Evolutionary conservation across 2,113 vertebrate species (phyloP), one percentile per base, ranked within the genome.

Genomic region (Archilochus colubris): DNA sequence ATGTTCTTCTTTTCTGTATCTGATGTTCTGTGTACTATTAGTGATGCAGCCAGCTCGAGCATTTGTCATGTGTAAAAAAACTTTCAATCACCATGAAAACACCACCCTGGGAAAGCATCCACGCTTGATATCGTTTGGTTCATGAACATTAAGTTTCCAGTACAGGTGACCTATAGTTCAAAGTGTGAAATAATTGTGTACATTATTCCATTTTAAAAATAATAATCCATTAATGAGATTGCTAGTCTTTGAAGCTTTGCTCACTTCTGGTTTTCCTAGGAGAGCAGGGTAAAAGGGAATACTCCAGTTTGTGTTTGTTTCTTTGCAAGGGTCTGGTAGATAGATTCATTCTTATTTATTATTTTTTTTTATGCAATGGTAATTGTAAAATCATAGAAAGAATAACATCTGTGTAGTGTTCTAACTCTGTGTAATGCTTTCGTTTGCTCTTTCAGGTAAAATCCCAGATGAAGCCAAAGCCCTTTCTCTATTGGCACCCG

Each of bases 1-100:
- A 99, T 99, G 99, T 99, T 99, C 98, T 99, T 99, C 98, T 99
- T 99, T 98, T 99, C 99, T 99, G 99, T 99, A 99, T 99, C 98
- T 99, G 99, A 99, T 99, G 99, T 99, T 98, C 99, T 99, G 99
- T 99, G 99, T 99, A 99, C 99, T 99, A 99, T 99, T 99, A 99
- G 99, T 99, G 99, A 99, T 98, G 99, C 99, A 99, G 99, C 99
- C 99, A 99, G 99, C 99, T 99, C 98, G 98, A 99, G 98, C 98
- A 98, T 98, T 99, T 99, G 98, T 99, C 98, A 99, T 99, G 99
- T 99, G 99, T 99, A 99, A 99, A 99, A 99, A 99, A 99, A 96
- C 99, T 99, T 99, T 99, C 98, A 99, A 99, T 99, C 99, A 99
- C 98, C 99, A 98, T 43, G 99, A 99, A 99, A 99, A 98, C 98